A percentile compares a stretch with the other conserved stretches of the same genome.
Evolutionary conservation across 2,113 vertebrate genomes (phyloP).

Genomic region (Sturnus vulgaris): DNA sequence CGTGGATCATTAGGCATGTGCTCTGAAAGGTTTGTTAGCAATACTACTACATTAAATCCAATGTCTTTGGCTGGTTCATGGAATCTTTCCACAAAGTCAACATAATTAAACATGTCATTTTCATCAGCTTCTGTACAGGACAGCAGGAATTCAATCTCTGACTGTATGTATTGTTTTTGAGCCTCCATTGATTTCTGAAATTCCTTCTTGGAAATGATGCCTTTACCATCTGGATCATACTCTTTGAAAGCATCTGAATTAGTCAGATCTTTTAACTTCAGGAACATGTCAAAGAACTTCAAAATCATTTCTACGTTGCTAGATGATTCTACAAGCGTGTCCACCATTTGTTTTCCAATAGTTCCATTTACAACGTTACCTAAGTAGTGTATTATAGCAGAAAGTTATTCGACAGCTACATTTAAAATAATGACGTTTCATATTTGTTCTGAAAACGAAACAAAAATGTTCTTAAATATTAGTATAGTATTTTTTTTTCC

Average conservation of each 20-base stretch:
- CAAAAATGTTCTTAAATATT: not conserved
- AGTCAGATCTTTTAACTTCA: constrained; percentile 96
- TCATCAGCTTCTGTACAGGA: constrained; percentile 95
- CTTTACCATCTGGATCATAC: constrained; percentile 90
- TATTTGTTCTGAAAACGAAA: not conserved
- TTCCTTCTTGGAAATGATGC: constrained; percentile 95
- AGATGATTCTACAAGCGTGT: constrained; percentile 95
- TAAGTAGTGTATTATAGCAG: constrained; percentile 62
- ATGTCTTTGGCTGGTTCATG: constrained; percentile 98
- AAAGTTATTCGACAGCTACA: not conserved
- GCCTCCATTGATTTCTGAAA: constrained; percentile 99
- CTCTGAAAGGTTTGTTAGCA: constrained; percentile 93
- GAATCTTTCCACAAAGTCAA: constrained; percentile 93
- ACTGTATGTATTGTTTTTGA: constrained; percentile 94
- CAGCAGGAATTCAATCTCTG: constrained; percentile 94
- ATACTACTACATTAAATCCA: constrained; percentile 94
- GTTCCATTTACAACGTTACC: constrained; percentile 98
- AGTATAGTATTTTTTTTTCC: not conserved
- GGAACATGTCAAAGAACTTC: constrained; percentile 99
- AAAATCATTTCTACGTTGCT: constrained; percentile 99
- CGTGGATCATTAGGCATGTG: constrained; percentile 95
- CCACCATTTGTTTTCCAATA: constrained; percentile 99
- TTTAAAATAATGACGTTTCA: not conserved
- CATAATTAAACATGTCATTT: constrained; percentile 96
- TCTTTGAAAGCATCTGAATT: constrained; percentile 94